A percentile compares a stretch with the other conserved stretches of the same genome.
These are phyloP conservation scores for Saccopteryx bilineata DNA, from an alignment of 2,113 vertebrate genomes.

Conservation along the genomic window DNA sequence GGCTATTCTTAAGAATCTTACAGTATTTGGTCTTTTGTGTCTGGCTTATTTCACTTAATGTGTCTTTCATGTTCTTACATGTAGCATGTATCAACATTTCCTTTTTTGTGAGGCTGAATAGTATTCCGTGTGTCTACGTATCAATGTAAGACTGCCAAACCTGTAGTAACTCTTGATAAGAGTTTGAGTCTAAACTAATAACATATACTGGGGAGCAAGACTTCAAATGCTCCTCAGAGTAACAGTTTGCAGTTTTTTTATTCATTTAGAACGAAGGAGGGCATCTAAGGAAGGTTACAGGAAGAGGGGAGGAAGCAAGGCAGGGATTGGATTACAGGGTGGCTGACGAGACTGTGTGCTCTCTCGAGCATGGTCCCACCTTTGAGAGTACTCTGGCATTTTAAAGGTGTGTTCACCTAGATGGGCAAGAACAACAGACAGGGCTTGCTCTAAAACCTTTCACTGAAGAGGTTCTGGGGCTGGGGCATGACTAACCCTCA, in stretches of 20 bases:
- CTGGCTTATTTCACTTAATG: constrained; percentile 1
- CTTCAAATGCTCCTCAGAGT: background rate
- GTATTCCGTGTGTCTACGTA: background rate
- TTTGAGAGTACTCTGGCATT: background rate
- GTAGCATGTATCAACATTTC: background rate
- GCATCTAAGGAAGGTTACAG: background rate
- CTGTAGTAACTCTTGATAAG: background rate
- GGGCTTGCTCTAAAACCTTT: background rate
- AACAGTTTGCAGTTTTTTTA: background rate
- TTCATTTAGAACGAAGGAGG: background rate
- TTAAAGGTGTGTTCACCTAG: background rate
- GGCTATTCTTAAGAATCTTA: background rate
- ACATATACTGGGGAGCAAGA: background rate
- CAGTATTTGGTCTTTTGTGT: background rate
- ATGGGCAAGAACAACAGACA: background rate
- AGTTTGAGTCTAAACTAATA: background rate
- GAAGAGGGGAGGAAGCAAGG: background rate
- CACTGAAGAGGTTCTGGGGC: background rate
- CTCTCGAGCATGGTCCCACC: background rate
- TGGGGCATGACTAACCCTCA: background rate
- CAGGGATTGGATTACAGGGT: background rate
- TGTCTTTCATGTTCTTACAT: background rate
- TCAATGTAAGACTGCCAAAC: background rate
- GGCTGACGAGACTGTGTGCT: background rate
- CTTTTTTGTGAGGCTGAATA: background rate